These are phyloP conservation scores for Macropodus opercularis DNA, from an alignment of 2,797 vertebrate species.

Conservation along the genomic window DNA sequence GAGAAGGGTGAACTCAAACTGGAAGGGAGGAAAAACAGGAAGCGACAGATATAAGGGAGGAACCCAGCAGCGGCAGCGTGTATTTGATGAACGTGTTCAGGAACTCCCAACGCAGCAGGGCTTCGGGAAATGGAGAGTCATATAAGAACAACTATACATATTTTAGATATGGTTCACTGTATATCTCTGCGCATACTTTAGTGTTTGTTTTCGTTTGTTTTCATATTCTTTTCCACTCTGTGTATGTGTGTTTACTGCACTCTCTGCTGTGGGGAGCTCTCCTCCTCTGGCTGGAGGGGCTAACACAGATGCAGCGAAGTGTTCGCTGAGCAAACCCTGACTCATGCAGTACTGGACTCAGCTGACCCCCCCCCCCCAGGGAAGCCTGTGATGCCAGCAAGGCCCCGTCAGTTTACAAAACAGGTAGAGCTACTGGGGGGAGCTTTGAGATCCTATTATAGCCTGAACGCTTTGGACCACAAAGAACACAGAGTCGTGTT, in stretches of 20 bases:
- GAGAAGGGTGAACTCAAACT: constrained; percentile 46
- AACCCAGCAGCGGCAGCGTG: constrained; percentile 49
- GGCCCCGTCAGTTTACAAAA: constrained; percentile 18
- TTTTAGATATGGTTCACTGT: not conserved
- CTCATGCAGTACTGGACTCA: constrained; percentile 20
- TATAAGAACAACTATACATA: constrained; percentile 6
- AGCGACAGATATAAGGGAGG: constrained; percentile 56
- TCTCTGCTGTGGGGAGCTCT: constrained; percentile 22
- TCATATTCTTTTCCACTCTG: no score
- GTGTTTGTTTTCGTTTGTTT: no score
- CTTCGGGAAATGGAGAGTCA: constrained; percentile 18
- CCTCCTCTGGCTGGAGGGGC: constrained; percentile 13
- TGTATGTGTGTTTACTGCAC: constrained; percentile 8
- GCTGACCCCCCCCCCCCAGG: constrained; percentile 32
- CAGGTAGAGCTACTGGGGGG: constrained; percentile 12
- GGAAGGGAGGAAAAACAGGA: constrained; percentile 54
- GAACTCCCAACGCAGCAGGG: constrained; percentile 30
- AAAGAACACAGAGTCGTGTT: no score
- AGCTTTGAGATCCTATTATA: no score
- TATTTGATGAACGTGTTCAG: constrained; percentile 47
- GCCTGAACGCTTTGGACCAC: no score
- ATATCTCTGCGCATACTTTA: constrained; percentile 9
- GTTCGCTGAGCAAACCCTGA: constrained; percentile 45
- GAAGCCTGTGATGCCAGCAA: constrained; percentile 13
- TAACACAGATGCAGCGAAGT: constrained; percentile 43